A percentile compares a stretch with the other conserved stretches of the same genome.
Conservation (phyloP, 2,113 vertebrate genomes). For the Oxyura jamaicensis region DNA sequence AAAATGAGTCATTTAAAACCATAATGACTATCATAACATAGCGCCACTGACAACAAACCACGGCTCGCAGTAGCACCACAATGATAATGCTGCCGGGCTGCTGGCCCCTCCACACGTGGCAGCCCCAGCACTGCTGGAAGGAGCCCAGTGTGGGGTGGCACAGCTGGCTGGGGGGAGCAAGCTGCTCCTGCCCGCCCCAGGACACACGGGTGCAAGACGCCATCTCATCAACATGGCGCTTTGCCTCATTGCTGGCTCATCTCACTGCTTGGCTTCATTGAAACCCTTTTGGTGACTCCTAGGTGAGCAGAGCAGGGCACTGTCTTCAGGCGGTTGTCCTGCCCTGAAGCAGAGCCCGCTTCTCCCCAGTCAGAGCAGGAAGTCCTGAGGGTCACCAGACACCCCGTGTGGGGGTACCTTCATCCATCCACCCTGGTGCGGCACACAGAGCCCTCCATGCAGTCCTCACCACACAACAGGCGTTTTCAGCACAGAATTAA, state of each 20-base stretch:
- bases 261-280: accelerated
- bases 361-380: neutral
- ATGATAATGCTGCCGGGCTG: accelerated
- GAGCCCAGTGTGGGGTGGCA: neutral
- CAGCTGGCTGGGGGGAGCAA: neutral
- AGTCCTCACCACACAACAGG: neutral
- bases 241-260: too few relatives aligned
- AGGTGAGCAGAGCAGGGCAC: neutral
- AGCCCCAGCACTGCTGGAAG: accelerated
- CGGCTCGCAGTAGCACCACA: neutral
- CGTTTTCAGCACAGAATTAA: neutral
- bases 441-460: neutral
- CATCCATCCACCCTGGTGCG: too few relatives aligned
- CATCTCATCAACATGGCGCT: accelerated
- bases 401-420: neutral
- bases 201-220: accelerated
- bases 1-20: constrained; percentile 37
- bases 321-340: accelerated
- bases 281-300: accelerated
- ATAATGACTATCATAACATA: neutral
- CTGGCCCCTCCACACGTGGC: neutral
- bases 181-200: neutral
- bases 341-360: accelerated
- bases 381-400: neutral
- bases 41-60: neutral